Percentiles rank a stretch among this genome's conserved stretches.
phyloP scores from a whole-genome alignment of 2,888 invertebrate species.

The Dicyrtoma fusca region DNA sequence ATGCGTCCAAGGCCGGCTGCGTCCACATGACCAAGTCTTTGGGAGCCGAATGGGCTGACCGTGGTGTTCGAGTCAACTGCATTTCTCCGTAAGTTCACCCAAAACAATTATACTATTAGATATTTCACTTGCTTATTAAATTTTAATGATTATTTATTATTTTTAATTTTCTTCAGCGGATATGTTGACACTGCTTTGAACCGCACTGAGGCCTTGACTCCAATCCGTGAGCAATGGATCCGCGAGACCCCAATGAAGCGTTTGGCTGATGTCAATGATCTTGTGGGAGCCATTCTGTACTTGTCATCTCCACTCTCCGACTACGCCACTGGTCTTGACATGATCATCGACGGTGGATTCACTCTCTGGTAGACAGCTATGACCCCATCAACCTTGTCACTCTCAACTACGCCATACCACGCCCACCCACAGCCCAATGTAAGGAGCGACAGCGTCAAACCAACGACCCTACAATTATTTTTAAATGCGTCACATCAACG shows the following conservation, averaged over 20 bases:
- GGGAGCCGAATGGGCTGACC: slow-evolving; percentile 53
- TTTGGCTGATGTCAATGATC: slow-evolving; percentile 51
- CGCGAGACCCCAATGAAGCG: slow-evolving; percentile 51
- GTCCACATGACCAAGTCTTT: slow-evolving; percentile 54
- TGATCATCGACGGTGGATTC: slow-evolving; percentile 54
- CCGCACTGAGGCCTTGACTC: slow-evolving; percentile 47
- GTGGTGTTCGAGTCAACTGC: slow-evolving; percentile 54
- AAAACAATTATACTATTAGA: no score
- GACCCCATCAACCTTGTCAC: not conserved
- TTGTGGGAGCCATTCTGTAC: slow-evolving; percentile 52
- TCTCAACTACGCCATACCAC: no score
- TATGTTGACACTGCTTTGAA: slow-evolving; percentile 54
- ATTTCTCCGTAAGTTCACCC: slow-evolving; percentile 52
- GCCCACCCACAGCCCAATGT: no score
- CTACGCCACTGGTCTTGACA: slow-evolving; percentile 52
- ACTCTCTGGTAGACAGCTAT: slow-evolving; percentile 40
- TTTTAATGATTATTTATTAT: not conserved
- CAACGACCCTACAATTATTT: no score
- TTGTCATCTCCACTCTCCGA: slow-evolving; percentile 51
- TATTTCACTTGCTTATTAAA: not conserved
- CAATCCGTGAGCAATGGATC: slow-evolving; percentile 51
- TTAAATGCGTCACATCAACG: no score
- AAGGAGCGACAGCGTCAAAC: no score
- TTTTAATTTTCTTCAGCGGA: slow-evolving; percentile 41
- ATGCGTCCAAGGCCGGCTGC: slow-evolving; percentile 50